Base-by-base conservation (phyloP, 2,888 invertebrate genomes). In the Phortica magna region DNA sequence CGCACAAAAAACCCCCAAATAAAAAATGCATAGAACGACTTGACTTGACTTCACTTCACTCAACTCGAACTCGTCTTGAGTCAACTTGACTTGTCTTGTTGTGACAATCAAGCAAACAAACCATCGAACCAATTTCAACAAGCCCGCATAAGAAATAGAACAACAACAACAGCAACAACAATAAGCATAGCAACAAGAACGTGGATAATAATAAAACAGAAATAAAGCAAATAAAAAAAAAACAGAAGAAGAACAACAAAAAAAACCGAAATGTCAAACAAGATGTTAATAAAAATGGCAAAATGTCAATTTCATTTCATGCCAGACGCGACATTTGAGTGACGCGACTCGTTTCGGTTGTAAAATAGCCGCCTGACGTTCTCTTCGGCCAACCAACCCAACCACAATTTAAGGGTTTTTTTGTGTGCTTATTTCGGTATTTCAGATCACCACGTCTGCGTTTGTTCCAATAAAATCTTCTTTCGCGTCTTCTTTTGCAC, bases 151-250 rank as follows among this genome's bases (percentile, higher is more conserved):
- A 48, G 48, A 9, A 48, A 14, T 48, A 12, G 10, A 48, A 12
- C 48, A 48, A 14, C 14, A 48, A 12, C 48, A 48, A 14, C 14
- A 48, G 48, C 48, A 31, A 31, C 31, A 31, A 1, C 31, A 31
- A 31, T 31, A 31, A 31, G 31, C 1, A 31, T 31, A 31, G 39
- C 55, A 57, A 57, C 55, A 74, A 48, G 76, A 80, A 80, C 43
- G 39, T 12, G 7, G 53, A 55, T 31, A 75, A 76, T 74, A 81
- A 78, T 67, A 79, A 77, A 77, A 74, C 72, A 61, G 3, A 19
- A 19, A 41, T 53, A 42, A 53, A 14, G 74, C 76, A 76, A 72
- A 77, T 72, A 67, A 59, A 53, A 75, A 76, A 78, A 73, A 61
- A 76, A 77, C 17, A 22, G 12, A 39, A 41, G n/a, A n/a, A n/a